Percentiles rank a stretch among this genome's conserved stretches.
These are phyloP conservation scores for Nemotelus pantherinus DNA, from an alignment of 2,888 invertebrate species.

Conservation along the genomic window DNA sequence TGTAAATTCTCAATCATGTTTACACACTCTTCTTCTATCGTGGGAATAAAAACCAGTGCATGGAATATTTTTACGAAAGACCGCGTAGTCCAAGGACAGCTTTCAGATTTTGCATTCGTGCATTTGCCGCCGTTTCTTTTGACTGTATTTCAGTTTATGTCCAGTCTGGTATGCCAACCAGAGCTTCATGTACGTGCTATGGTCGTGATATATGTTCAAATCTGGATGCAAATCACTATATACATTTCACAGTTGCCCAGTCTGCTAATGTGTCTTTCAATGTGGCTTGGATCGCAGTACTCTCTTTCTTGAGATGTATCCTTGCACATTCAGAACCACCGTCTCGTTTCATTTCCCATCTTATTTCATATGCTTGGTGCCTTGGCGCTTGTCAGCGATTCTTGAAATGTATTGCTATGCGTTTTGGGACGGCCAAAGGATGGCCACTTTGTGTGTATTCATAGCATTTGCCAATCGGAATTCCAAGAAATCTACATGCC, in stretches of 20 bases:
- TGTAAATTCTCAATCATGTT: constrained; percentile 17
- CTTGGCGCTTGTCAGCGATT: constrained; percentile 25
- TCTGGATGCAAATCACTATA: constrained; percentile 33
- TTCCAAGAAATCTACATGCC: constrained; percentile 19
- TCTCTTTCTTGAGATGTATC: background rate
- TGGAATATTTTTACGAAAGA: background rate
- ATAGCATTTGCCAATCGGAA: constrained; percentile 24
- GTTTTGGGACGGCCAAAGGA: background rate
- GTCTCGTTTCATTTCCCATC: background rate
- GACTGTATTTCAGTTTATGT: background rate
- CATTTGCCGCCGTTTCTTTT: background rate
- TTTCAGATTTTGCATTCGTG: background rate
- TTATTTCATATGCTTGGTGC: constrained; percentile 30
- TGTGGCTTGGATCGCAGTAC: background rate
- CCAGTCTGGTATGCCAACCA: background rate
- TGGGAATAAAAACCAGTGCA: background rate
- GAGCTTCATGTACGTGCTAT: background rate
- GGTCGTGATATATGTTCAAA: constrained; percentile 1
- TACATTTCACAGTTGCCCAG: constrained; percentile 34
- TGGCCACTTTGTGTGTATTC: background rate
- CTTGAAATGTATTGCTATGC: constrained; percentile 22
- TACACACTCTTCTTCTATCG: background rate
- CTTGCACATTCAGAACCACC: background rate
- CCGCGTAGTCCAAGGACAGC: too few relatives aligned
- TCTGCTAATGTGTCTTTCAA: constrained; percentile 30